These are phyloP conservation scores for Physella acuta DNA, from an alignment of 1,140 invertebrate species.

Conservation along the genomic window DNA sequence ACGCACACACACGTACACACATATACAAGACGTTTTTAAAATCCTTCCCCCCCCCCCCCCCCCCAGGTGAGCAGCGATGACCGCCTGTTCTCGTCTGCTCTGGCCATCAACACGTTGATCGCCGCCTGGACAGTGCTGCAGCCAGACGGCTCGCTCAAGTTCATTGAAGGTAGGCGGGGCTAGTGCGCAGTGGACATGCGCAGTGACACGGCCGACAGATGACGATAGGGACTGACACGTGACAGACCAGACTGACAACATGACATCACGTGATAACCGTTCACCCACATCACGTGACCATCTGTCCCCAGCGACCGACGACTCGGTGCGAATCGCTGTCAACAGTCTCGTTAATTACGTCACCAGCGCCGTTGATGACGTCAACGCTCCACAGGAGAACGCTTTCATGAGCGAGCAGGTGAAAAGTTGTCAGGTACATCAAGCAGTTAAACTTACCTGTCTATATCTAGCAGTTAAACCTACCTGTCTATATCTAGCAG, in stretches of 20 bases:
- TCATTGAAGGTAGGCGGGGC: conserved; percentile 32
- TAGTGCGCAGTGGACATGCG: too few relatives aligned
- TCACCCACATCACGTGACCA: neutral
- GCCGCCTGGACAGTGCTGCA: conserved; percentile 40
- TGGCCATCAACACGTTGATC: conserved; percentile 44
- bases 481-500: too few relatives aligned
- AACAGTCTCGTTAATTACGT: conserved; percentile 14
- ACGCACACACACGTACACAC: too few relatives aligned
- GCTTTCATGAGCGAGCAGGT: conserved; percentile 1
- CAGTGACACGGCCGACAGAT: too few relatives aligned
- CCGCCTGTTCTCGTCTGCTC: conserved; percentile 46
- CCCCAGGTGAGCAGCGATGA: conserved; percentile 43
- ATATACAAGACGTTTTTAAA: too few relatives aligned
- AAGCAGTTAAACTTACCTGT: too few relatives aligned
- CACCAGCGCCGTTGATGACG: neutral
- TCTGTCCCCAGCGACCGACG: neutral
- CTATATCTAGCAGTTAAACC: too few relatives aligned
- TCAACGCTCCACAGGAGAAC: neutral
- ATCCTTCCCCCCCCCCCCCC: too few relatives aligned
- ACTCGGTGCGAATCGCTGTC: conserved; percentile 29
- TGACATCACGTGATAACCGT: too few relatives aligned
- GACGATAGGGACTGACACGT: too few relatives aligned
- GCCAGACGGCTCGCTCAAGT: conserved; percentile 23
- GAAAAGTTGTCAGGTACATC: conserved; percentile 9
- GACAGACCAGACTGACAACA: too few relatives aligned